Evolutionary conservation across 2,888 invertebrate species (phyloP).

Genomic region (Drosophila ezoana): DNA sequence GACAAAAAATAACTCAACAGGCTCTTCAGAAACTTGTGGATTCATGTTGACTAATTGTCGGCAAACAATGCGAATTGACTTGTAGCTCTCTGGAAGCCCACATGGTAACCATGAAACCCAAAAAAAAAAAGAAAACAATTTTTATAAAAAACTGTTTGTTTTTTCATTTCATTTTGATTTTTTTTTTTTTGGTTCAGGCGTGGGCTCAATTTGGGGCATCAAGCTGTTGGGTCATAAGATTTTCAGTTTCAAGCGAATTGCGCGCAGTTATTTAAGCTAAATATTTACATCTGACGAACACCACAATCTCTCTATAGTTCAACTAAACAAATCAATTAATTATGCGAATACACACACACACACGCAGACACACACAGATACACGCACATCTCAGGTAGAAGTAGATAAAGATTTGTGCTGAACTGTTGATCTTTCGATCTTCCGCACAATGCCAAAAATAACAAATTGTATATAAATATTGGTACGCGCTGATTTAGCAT

Average conservation of each 20-base stretch:
- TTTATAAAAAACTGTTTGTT: slow-evolving; percentile 14
- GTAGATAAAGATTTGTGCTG: slow-evolving; percentile 37
- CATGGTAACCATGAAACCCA: slow-evolving; percentile 47
- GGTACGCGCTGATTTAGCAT: slow-evolving; percentile 42
- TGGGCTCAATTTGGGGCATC: slow-evolving; percentile 55
- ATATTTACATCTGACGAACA: slow-evolving; percentile 66
- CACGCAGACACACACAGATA: slow-evolving; percentile 17
- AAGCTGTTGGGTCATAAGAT: slow-evolving; percentile 42
- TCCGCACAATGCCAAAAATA: slow-evolving; percentile 72
- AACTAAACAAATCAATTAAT: slow-evolving; percentile 79
- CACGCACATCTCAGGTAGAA: slow-evolving; percentile 31
- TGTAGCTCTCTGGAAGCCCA: slow-evolving; percentile 42
- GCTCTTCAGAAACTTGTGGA: slow-evolving; percentile 62
- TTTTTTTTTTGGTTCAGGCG: slow-evolving; percentile 18
- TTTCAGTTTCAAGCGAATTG: slow-evolving; percentile 55
- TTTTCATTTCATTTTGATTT: neutral
- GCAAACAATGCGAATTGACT: slow-evolving; percentile 47
- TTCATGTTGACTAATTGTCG: slow-evolving; percentile 73
- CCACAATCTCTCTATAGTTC: slow-evolving; percentile 55
- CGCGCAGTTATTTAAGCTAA: slow-evolving; percentile 68
- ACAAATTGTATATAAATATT: slow-evolving; percentile 66
- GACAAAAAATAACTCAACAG: slow-evolving; percentile 38
- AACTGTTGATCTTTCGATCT: slow-evolving; percentile 39
- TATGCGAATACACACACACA: slow-evolving; percentile 47
- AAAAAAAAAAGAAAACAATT: slow-evolving; percentile 4